phyloP scores from a whole-genome alignment of 2,888 invertebrate species.

The Pseudoips prasinana region DNA sequence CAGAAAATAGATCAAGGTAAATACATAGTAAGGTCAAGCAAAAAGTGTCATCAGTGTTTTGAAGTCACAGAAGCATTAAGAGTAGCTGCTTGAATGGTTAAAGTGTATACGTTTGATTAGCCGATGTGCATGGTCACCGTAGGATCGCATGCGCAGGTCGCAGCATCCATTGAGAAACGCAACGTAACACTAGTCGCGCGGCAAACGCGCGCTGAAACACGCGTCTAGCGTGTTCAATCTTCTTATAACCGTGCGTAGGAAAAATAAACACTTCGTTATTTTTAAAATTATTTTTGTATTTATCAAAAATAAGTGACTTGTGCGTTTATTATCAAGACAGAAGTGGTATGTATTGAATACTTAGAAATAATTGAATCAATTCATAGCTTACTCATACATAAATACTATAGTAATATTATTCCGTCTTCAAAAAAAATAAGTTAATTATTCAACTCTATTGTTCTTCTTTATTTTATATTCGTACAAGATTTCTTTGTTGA shows the following conservation, averaged over 20 bases:
- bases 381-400: no score
- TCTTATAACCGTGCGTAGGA: conserved; percentile 3
- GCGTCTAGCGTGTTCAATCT: conserved; percentile 20
- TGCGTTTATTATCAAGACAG: conserved; percentile 12
- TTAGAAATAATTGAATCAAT: no score
- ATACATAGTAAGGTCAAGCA: conserved; percentile 1
- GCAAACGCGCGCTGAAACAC: conserved; percentile 50
- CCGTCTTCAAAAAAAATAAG: no score
- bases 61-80: conserved; percentile 4
- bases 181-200: conserved; percentile 39
- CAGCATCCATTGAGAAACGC: conserved; percentile 32
- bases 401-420: no score
- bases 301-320: conserved; percentile 8
- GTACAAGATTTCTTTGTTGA: no score
- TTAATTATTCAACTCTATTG: no score
- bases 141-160: conserved; percentile 13
- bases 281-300: conserved; percentile 5
- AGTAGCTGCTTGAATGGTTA: conserved; percentile 11
- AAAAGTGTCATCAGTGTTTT: conserved; percentile 16
- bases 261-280: conserved; percentile 3
- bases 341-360: conserved; percentile 23
- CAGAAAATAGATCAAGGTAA: conserved; percentile 8
- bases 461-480: no score
- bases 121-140: neutral
- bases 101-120: neutral